Conservation (phyloP, 2,888 invertebrate species). For the Eupithecia centaureata region DNA sequence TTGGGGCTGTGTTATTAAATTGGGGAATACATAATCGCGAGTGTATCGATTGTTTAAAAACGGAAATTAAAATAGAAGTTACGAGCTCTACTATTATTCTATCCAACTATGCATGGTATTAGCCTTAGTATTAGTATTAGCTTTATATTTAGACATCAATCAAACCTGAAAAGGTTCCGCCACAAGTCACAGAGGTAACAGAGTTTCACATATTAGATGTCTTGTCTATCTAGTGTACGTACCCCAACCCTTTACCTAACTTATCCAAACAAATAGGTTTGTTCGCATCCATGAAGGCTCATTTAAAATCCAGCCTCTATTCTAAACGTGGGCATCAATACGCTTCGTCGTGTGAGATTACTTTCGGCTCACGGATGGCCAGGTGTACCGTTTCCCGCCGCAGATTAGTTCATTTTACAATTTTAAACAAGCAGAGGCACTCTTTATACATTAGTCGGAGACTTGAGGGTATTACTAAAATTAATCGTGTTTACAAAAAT, state of each 20-base stretch:
- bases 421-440: background rate
- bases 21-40: constrained; percentile 2
- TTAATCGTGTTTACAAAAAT: background rate
- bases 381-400: constrained; percentile 35
- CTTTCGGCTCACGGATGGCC: constrained; percentile 45
- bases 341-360: constrained; percentile 50
- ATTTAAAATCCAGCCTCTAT: constrained; percentile 45
- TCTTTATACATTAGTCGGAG: background rate
- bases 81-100: background rate
- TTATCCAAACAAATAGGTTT: constrained; percentile 41
- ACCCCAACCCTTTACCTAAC: constrained; percentile 2
- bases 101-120: background rate
- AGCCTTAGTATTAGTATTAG: background rate
- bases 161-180: background rate
- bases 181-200: constrained; percentile 1
- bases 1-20: constrained; percentile 18
- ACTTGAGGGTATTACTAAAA: background rate
- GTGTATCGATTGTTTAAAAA: background rate
- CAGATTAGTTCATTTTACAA: constrained; percentile 19
- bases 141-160: background rate
- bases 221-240: background rate
- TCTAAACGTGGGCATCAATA: constrained; percentile 47
- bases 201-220: background rate
- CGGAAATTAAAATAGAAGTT: background rate
- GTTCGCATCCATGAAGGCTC: constrained; percentile 38